Evolutionary conservation across 1,140 invertebrate species (phyloP), one percentile per base, ranked within the genome.

Genomic region (Drosophila sproati): DNA sequence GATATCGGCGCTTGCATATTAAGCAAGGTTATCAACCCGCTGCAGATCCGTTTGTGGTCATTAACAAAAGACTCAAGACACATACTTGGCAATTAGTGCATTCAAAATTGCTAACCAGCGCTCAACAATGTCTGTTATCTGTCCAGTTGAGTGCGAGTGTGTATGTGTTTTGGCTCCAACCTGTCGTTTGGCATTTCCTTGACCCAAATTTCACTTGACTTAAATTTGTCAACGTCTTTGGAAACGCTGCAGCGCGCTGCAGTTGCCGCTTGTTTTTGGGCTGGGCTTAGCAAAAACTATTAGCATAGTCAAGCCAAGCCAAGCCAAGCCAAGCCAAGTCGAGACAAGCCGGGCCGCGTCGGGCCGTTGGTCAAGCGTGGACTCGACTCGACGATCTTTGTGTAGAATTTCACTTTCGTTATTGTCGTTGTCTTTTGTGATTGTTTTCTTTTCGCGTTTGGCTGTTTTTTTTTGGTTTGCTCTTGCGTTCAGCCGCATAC

Each of bases 331-430:
- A 35, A 70, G 39, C 5, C 56, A 39, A 52, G 57, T 12, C 54
- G 47, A 35, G 45, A 29, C 20, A 4, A 55, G 34, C 31, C 37
- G 39, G 12, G 32, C 29, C 29, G 35, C 41, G 28, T 20, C 7
- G 29, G 32, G 48, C 55, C 71, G 63, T 77, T 88, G 85, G 51
- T 82, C 85, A 85, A 88, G 73, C 80, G 77, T 88, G 83, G 76
- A 69, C 64, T 10, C 47, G 28, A 62, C 70, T 52, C 64, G 80
- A 88, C 83, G 80, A 82, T 80, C 77, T 77, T 77, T 88, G 67
- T 82, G 82, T 90, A 89, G 85, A 89, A 89, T 89, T 89, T 89
- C 85, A 89, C 85, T 89, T 89, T 89, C 86, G 72, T 85, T 87
- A 80, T 73, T 79, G 83, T 82, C 81, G 83, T 87, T 62, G 75